Evolutionary conservation across 2,888 invertebrate species (phyloP).

Genomic region (Xestia sexstrigata): DNA sequence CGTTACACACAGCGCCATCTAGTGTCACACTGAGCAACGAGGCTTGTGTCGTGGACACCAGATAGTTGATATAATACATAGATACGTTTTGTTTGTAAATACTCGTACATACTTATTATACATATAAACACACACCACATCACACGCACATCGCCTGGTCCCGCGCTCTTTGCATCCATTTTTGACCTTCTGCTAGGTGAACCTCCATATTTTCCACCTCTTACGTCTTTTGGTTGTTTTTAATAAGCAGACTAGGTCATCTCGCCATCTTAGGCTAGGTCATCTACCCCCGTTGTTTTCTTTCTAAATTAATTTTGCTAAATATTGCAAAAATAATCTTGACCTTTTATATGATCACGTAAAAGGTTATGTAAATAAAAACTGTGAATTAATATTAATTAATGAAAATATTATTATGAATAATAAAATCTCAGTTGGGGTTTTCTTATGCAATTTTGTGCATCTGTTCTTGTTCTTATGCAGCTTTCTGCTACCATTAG

Average conservation of each 20-base stretch:
- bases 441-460: slow-evolving; percentile 15
- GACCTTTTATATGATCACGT: slow-evolving; percentile 6
- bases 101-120: no score
- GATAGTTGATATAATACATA: no score
- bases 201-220: neutral
- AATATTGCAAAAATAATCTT: slow-evolving; percentile 27
- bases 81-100: no score
- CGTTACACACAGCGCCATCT: no score
- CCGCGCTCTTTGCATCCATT: no score
- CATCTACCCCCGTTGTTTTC: neutral
- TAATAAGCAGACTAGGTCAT: neutral
- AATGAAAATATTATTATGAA: neutral
- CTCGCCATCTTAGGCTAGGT: neutral
- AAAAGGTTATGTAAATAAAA: slow-evolving; percentile 13
- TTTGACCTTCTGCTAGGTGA: no score
- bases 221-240: neutral
- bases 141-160: no score
- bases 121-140: no score
- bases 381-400: slow-evolving; percentile 3
- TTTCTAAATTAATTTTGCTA: neutral
- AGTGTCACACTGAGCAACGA: no score
- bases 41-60: no score
- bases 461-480: slow-evolving; percentile 6
- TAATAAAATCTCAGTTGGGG: neutral
- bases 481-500: neutral